phyloP scores from a whole-genome alignment of 2,797 vertebrate species.

The Rhabdomys pumilio region DNA sequence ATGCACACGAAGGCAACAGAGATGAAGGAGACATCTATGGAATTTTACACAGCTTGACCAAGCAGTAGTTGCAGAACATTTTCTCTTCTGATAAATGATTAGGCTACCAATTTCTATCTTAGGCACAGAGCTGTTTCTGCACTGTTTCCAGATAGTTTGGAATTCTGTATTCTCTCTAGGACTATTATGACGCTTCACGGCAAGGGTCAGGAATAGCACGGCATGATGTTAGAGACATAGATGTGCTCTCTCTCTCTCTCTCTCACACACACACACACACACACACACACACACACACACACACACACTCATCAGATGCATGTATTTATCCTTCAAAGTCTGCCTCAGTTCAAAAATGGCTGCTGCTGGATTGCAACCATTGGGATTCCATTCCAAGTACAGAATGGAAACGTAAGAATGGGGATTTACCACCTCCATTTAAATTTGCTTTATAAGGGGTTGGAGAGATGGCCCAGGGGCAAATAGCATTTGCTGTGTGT shows the following conservation, averaged over 20 bases:
- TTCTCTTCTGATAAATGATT: constrained; percentile 26
- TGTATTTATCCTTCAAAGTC: background rate
- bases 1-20: background rate
- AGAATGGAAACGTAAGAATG: constrained; percentile 22
- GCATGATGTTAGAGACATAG: background rate
- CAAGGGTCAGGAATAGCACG: background rate
- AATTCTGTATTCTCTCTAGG: constrained; percentile 21
- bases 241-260: background rate
- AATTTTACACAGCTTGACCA: constrained; percentile 1
- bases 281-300: background rate
- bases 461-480: background rate
- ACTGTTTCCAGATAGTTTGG: background rate
- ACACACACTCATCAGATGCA: background rate
- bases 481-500: background rate
- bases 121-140: constrained; percentile 8
- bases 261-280: background rate
- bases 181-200: background rate
- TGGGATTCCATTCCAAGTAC: background rate
- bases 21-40: background rate
- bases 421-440: background rate
- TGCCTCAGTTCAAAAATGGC: background rate
- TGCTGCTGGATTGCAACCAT: background rate
- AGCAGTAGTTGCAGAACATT: background rate
- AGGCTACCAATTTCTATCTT: constrained; percentile 19
- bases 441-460: background rate